These are phyloP conservation scores for Minunthozetes semirufus DNA, from an alignment of 2,888 invertebrate genomes.

Conservation along the genomic window DNA sequence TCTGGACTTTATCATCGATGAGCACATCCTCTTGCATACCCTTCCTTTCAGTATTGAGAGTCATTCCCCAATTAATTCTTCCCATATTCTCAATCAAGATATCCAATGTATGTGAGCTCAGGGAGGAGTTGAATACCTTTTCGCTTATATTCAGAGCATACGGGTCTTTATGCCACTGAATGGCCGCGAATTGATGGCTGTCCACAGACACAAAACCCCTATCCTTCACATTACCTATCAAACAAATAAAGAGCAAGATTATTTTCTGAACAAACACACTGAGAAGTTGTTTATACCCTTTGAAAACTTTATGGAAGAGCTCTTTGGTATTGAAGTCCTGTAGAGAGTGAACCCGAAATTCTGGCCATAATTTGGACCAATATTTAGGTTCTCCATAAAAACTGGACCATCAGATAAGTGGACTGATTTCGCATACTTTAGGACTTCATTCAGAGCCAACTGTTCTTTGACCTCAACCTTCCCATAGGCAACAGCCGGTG, in stretches of 20 bases:
- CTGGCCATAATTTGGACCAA: constrained; percentile 52
- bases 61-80: constrained; percentile 51
- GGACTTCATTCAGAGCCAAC: constrained; percentile 21
- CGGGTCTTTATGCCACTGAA: too few species aligned
- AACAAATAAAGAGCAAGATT: too few species aligned
- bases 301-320: background rate
- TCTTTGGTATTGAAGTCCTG: constrained; percentile 46
- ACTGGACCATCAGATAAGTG: constrained; percentile 42
- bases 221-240: constrained; percentile 45
- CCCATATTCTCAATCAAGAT: constrained; percentile 53
- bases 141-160: too few species aligned
- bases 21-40: constrained; percentile 51
- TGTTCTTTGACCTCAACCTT: background rate
- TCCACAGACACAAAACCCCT: constrained; percentile 20
- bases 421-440: too few species aligned
- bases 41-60: constrained; percentile 48
- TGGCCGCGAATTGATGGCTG: background rate
- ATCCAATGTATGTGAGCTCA: constrained; percentile 45
- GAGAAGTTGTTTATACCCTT: constrained; percentile 39
- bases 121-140: too few species aligned
- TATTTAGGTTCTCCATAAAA: constrained; percentile 48
- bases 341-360: constrained; percentile 57
- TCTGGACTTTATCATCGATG: constrained; percentile 49
- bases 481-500: constrained; percentile 2
- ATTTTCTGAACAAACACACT: too few species aligned